Base-by-base conservation (phyloP, 2,113 vertebrate species). In the Rhinogobius similis region DNA sequence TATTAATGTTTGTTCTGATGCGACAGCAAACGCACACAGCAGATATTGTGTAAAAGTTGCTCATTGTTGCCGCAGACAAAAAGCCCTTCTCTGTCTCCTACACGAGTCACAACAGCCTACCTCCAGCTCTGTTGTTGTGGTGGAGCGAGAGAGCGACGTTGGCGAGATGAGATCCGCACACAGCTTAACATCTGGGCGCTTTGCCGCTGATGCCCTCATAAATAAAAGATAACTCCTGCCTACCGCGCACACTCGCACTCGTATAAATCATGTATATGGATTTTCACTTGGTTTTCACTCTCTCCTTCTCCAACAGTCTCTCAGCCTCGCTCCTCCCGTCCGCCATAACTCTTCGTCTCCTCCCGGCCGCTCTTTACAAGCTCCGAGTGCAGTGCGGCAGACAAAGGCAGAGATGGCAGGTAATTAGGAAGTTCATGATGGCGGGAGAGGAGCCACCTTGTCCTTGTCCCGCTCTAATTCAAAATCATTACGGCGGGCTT, bases 181-280 rank as follows among this genome's bases (percentile, higher is more conserved):
- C 87, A 94, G 91, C 91, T 92, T 92, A 93, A 92, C 86, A 91
- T 93, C 88, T 93, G 93, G 90, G 84, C 84, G 86, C 90, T 90
- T 91, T 85, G 90, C 89, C 78, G 87, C 91, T 12, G 70, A 88
- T 88, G 88, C 87, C 86, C 89, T 95, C 93, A 94, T 95, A 94
- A 95, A 96, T 96, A 90, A 94, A 93, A 92, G 87, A 94, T 92
- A 88, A 91, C 79, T 84, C 87, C 90, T 90, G 89, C 86, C 69
- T 83, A 86, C 88, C 27, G 78, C 82, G 87, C 88, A 82, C 89
- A 92, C 86, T 86, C 67, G 16, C 83, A 73, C 65, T 86, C 83
- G 75, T 91, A 94, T 94, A 95, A 95, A 95, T 95, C 94, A 95
- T 93, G 92, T 87, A 93, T 93, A 93, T 93, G 90, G 92, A 91